phyloP scores from a whole-genome alignment of 2,888 invertebrate species.

The Dolichomitus sp. region DNA sequence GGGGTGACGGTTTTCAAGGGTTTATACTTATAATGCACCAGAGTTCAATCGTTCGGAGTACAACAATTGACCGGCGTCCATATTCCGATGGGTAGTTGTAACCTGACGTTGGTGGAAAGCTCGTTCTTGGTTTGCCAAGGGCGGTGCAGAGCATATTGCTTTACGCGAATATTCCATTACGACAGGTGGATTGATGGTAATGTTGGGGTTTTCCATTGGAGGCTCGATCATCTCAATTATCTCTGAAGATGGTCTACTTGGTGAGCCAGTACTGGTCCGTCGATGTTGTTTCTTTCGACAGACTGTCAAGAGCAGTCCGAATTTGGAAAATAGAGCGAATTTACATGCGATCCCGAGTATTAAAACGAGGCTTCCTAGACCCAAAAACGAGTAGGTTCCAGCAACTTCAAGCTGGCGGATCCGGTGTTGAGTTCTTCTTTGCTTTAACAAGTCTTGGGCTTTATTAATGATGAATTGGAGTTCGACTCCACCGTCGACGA shows the following conservation, averaged over 20 bases:
- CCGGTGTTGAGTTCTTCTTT: background rate
- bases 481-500: background rate
- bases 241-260: background rate
- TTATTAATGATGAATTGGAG: background rate
- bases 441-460: background rate
- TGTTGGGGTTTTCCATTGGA: too few species aligned
- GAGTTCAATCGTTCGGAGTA: background rate
- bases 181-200: too few species aligned
- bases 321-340: background rate
- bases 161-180: background rate
- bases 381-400: background rate
- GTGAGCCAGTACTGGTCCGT: background rate
- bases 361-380: background rate
- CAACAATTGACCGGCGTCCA: background rate
- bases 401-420: background rate
- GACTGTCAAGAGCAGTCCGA: background rate
- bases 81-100: background rate
- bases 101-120: background rate
- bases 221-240: background rate
- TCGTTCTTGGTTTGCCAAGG: background rate
- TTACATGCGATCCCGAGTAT: background rate
- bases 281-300: background rate
- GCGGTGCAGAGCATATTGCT: background rate
- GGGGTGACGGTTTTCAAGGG: too few species aligned
- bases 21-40: background rate